Evolutionary conservation across 2,113 vertebrate species (phyloP), one percentile per base, ranked within the genome.

Genomic region (Gasterosteus aculeatus): DNA sequence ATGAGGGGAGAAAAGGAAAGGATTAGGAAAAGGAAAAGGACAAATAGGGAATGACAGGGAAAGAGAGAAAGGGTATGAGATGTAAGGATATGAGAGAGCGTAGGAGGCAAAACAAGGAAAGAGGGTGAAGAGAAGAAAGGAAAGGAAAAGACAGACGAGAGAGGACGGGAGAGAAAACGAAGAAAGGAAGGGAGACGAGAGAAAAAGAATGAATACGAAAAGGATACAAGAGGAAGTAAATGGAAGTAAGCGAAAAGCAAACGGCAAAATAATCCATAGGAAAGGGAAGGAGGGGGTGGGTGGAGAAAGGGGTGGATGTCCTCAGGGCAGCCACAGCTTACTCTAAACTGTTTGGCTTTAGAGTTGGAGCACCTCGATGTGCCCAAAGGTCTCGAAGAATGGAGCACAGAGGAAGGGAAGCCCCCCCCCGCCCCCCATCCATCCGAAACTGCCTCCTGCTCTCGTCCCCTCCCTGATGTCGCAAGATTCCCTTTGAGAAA

Each of bases 291-390:
- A 75, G 19, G 38, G 49, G 78, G 71, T 26, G 77, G 65, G 80
- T 81, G 78, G 83, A 85, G 81, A 74, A 74, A 69, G 70, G 74
- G 80, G 82, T 63, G 76, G 69, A 75, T 90, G 85, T 92, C 92
- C 90, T 84, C 72, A 69, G 91, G 89, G 87, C 87, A 91, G 84
- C 86, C 85, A 82, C 87, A 89, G 79, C 90, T 89, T 88, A 84
- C 83, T 83, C 86, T 93, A 87, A 91, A 92, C 89, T 90, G 88
- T 91, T 91, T 85, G 82, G 82, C 87, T 91, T 90, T 89, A 86
- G 85, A 92, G 89, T 84, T 92, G 86, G 90, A 93, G 85, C 84
- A 88, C 84, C 89, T 89, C 82, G 81, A 59, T 81, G 69, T 66
- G 87, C 90, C 92, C 85, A 64, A 86, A 88, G 89, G 85, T 89